Evolutionary conservation across 2,797 vertebrate species (phyloP).

Genomic region (Pseudochromis fuscus): DNA sequence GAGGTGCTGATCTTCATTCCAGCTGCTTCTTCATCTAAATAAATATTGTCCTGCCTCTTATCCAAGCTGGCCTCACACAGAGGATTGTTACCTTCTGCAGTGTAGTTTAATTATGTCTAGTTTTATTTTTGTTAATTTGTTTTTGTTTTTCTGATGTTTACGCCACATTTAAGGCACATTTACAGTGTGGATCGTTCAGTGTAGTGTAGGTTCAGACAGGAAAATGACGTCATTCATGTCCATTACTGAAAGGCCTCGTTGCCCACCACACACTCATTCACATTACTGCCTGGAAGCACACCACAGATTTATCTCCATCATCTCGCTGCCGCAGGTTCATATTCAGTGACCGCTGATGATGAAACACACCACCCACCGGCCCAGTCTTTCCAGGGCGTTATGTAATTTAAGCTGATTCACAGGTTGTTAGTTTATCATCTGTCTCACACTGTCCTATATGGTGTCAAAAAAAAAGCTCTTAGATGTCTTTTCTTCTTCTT

Average conservation of each 20-base stretch:
- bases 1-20: no score
- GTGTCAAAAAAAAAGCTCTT: neutral
- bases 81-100: no score
- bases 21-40: no score
- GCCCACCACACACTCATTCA: conserved; percentile 17
- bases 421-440: neutral
- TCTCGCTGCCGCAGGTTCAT: conserved; percentile 3
- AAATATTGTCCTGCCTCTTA: no score
- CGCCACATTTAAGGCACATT: no score
- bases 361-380: conserved; percentile 23
- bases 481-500: neutral
- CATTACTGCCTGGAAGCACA: neutral
- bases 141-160: no score
- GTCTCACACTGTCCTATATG: no score
- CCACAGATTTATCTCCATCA: conserved; percentile 2
- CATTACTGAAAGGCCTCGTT: no score
- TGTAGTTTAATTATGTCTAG: no score
- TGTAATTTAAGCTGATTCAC: conserved; percentile 28
- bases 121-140: no score
- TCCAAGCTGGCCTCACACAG: no score
- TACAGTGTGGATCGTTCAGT: no score
- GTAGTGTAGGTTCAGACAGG: conserved; percentile 18
- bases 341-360: conserved; percentile 14
- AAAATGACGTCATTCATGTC: neutral
- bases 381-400: conserved; percentile 10